Percentiles rank a stretch among this genome's conserved stretches.
These are phyloP conservation scores for Macquaria ambigua DNA, from an alignment of 2,113 vertebrate species.

Conservation along the genomic window DNA sequence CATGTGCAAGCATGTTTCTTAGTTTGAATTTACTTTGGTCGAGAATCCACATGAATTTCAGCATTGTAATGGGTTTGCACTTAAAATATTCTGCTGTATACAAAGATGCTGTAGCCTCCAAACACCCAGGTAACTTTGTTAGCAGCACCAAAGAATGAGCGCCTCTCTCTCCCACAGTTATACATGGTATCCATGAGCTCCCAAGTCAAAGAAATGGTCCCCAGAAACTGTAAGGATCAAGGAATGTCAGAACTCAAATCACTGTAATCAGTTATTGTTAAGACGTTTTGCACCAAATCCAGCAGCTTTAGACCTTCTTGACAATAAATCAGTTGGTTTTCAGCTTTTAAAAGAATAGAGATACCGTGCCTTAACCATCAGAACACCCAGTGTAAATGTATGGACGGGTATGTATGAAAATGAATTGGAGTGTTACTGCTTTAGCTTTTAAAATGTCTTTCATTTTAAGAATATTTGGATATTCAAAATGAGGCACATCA, in stretches of 20 bases:
- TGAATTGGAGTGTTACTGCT: constrained; percentile 38
- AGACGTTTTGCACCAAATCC: constrained; percentile 10
- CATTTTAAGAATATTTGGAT: constrained; percentile 47
- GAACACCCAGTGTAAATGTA: constrained; percentile 33
- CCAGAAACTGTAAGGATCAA: constrained; percentile 26
- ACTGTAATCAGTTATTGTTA: constrained; percentile 10
- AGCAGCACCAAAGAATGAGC: constrained; percentile 32
- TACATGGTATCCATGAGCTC: constrained; percentile 92
- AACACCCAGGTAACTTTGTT: constrained; percentile 25
- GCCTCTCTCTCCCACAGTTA: constrained; percentile 71
- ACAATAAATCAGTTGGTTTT: constrained; percentile 42
- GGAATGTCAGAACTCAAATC: constrained; percentile 41
- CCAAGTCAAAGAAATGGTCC: constrained; percentile 24
- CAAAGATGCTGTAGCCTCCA: constrained; percentile 40
- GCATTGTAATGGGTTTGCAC: constrained; percentile 35
- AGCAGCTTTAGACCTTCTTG: constrained; percentile 21
- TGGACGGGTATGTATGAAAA: constrained; percentile 50
- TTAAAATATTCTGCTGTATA: constrained; percentile 48
- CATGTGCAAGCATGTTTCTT: constrained; percentile 27
- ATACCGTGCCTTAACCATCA: constrained; percentile 53
- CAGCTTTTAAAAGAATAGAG: constrained; percentile 6
- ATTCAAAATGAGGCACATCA: constrained; percentile 52
- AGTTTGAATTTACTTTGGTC: constrained; percentile 26
- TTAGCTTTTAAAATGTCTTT: constrained; percentile 38
- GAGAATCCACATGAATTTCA: constrained; percentile 14